phyloP scores from a whole-genome alignment of 1,140 invertebrate species.

The Linepithema humile region DNA sequence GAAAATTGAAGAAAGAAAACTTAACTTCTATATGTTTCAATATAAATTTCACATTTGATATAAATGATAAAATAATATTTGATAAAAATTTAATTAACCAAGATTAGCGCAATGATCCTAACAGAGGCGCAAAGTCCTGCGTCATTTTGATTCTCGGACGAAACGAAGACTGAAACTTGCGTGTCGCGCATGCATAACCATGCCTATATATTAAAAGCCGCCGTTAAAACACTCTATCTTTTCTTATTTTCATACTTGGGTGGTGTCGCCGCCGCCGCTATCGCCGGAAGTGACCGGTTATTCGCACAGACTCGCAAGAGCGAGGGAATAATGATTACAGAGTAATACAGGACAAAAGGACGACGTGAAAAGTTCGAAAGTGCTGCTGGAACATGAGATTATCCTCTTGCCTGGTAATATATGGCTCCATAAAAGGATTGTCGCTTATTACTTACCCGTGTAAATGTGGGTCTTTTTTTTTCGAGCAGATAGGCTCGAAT shows the following conservation, averaged over 20 bases:
- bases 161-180: slow-evolving; percentile 23
- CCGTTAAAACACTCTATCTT: neutral
- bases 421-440: slow-evolving; percentile 37
- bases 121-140: too few species aligned
- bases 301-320: slow-evolving; percentile 44
- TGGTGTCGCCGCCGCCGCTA: slow-evolving; percentile 46
- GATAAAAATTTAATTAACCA: neutral
- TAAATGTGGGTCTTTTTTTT: slow-evolving; percentile 22
- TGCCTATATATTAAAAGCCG: slow-evolving; percentile 27
- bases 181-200: slow-evolving; percentile 9
- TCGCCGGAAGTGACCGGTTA: slow-evolving; percentile 69
- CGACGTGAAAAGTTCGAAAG: slow-evolving; percentile 40
- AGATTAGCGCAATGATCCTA: neutral
- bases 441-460: slow-evolving; percentile 32
- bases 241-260: slow-evolving; percentile 50
- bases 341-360: slow-evolving; percentile 50
- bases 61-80: too few species aligned
- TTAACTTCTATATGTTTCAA: neutral
- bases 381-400: slow-evolving; percentile 38
- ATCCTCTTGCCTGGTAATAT: slow-evolving; percentile 25
- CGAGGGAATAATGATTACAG: slow-evolving; percentile 50
- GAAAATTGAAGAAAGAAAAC: neutral
- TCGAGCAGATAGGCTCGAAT: neutral
- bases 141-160: too few species aligned
- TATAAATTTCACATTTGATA: neutral